phyloP scores from a whole-genome alignment of 2,888 invertebrate species.

The Phortica magna region DNA sequence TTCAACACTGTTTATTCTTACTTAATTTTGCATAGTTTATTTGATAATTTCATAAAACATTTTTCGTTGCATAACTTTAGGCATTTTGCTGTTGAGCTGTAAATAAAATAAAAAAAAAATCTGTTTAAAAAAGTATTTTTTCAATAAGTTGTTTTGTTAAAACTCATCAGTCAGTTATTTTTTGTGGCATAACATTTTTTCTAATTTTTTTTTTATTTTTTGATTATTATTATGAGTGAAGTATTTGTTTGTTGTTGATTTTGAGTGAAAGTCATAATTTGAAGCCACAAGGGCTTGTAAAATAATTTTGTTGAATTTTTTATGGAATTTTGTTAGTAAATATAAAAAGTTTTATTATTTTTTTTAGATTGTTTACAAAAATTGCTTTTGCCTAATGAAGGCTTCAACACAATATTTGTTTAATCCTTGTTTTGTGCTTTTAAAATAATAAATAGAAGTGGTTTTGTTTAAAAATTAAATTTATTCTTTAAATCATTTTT shows the following conservation, averaged over 20 bases:
- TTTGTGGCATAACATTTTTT: slow-evolving; percentile 49
- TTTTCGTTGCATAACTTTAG: slow-evolving; percentile 57
- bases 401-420: not conserved
- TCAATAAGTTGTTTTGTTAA: slow-evolving; percentile 17
- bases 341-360: slow-evolving; percentile 11
- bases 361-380: not conserved
- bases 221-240: slow-evolving; percentile 21
- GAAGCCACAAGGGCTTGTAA: not conserved
- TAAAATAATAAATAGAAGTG: no score
- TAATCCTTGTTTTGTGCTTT: no score
- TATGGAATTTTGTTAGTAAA: slow-evolving; percentile 7
- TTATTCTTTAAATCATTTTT: no score
- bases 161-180: slow-evolving; percentile 35
- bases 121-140: slow-evolving; percentile 18
- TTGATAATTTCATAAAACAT: slow-evolving; percentile 44
- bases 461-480: no score
- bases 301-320: no score
- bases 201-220: slow-evolving; percentile 40
- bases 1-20: slow-evolving; percentile 23
- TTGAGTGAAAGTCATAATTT: not conserved
- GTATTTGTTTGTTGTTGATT: not conserved
- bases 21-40: not conserved
- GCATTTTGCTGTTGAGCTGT: slow-evolving; percentile 43
- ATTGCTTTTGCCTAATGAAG: not conserved
- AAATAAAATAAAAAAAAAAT: slow-evolving; percentile 29